Conservation (phyloP, 2,888 invertebrate genomes). For the Lampropteryx suffumata region DNA sequence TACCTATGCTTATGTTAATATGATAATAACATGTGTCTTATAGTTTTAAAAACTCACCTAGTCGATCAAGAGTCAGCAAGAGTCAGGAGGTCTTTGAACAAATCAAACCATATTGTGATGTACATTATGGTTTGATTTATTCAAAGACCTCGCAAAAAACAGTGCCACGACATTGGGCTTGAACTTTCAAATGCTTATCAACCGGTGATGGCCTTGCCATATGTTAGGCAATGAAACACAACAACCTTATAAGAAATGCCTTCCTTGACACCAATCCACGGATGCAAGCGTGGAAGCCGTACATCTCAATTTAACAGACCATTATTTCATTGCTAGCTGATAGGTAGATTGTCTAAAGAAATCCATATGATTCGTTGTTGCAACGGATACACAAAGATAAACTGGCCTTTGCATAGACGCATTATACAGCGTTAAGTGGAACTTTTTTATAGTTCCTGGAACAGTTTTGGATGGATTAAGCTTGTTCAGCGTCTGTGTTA, state of each 20-base stretch:
- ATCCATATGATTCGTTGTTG: not conserved
- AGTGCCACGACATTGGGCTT: slow-evolving; percentile 16
- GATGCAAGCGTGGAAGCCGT: slow-evolving; percentile 4
- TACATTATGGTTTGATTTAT: not conserved
- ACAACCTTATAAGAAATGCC: not conserved
- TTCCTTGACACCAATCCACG: slow-evolving; percentile 42
- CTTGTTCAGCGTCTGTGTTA: too few species aligned
- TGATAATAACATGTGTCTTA: too few species aligned
- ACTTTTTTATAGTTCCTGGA: too few species aligned
- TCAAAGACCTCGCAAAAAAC: not conserved
- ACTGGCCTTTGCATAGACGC: too few species aligned
- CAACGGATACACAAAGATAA: not conserved
- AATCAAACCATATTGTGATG: too few species aligned
- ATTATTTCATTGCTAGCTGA: not conserved
- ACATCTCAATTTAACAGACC: slow-evolving; percentile 8
- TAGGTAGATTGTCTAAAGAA: not conserved
- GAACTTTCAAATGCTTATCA: slow-evolving; percentile 25
- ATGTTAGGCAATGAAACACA: slow-evolving; percentile 32
- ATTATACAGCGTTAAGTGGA: too few species aligned
- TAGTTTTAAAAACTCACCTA: too few species aligned
- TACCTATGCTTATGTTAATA: too few species aligned
- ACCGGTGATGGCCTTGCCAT: not conserved
- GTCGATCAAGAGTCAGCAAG: too few species aligned
- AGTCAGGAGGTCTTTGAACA: too few species aligned
- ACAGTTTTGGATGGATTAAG: too few species aligned